Evolutionary conservation across 2,797 vertebrate genomes (phyloP).

Genomic region (Artibeus lituratus): DNA sequence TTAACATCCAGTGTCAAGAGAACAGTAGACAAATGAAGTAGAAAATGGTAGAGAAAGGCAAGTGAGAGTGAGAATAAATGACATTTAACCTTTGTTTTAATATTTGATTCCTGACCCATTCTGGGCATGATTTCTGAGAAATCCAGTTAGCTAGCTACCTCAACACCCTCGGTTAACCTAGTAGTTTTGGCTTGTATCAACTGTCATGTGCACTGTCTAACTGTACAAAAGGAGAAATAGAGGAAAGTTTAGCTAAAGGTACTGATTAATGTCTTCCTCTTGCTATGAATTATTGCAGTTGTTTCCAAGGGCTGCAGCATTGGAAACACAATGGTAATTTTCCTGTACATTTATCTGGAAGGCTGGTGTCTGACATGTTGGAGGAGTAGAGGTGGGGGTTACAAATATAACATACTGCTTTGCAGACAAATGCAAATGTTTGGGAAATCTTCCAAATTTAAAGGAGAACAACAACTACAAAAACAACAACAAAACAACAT

Average conservation of each 20-base stretch:
- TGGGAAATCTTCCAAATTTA: slow-evolving; percentile 64
- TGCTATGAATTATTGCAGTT: slow-evolving; percentile 1
- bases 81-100: neutral
- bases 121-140: neutral
- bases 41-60: neutral
- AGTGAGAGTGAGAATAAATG: neutral
- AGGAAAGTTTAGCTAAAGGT: neutral
- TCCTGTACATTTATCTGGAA: slow-evolving; percentile 44
- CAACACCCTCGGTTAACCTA: neutral
- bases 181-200: neutral
- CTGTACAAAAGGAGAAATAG: neutral
- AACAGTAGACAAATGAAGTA: neutral
- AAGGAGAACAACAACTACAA: neutral
- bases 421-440: slow-evolving; percentile 59
- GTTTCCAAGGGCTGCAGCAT: neutral
- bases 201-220: neutral
- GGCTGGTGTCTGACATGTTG: slow-evolving; percentile 28
- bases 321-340: neutral
- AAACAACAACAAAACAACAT: neutral
- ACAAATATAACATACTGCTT: slow-evolving; percentile 23
- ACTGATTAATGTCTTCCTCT: neutral
- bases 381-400: neutral
- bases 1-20: neutral
- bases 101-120: neutral
- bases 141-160: neutral